Conservation (phyloP, 2,113 vertebrate species). For the Prionailurus bengalensis region DNA sequence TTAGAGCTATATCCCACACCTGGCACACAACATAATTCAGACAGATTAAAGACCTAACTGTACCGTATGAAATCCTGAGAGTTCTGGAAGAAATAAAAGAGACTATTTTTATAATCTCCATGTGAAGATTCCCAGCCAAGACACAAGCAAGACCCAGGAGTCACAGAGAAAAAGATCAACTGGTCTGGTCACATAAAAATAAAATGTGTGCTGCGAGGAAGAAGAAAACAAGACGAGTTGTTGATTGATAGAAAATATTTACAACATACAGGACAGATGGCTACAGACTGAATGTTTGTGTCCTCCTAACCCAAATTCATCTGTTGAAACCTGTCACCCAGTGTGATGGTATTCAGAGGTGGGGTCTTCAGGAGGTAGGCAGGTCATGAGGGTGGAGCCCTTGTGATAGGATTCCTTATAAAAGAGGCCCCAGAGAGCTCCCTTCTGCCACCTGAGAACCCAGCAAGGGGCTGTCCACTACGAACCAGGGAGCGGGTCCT, state of each 20-base stretch:
- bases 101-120: background rate
- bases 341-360: background rate
- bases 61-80: background rate
- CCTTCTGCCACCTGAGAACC: background rate
- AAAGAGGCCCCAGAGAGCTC: background rate
- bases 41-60: slow-evolving; percentile 31
- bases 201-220: background rate
- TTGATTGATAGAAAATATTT: background rate
- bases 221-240: background rate
- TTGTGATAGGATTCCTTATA: background rate
- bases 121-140: background rate
- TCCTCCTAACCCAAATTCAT: background rate
- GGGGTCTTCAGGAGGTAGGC: background rate
- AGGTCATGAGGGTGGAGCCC: background rate
- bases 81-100: slow-evolving; percentile 35
- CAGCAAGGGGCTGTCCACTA: background rate
- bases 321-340: background rate
- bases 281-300: background rate
- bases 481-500: background rate
- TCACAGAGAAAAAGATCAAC: background rate
- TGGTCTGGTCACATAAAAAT: slow-evolving; percentile 1
- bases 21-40: slow-evolving; percentile 42
- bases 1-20: background rate
- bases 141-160: background rate
- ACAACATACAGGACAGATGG: background rate